These are phyloP conservation scores for Ariolimax columbianus DNA, from an alignment of 2,888 invertebrate species.

Conservation along the genomic window DNA sequence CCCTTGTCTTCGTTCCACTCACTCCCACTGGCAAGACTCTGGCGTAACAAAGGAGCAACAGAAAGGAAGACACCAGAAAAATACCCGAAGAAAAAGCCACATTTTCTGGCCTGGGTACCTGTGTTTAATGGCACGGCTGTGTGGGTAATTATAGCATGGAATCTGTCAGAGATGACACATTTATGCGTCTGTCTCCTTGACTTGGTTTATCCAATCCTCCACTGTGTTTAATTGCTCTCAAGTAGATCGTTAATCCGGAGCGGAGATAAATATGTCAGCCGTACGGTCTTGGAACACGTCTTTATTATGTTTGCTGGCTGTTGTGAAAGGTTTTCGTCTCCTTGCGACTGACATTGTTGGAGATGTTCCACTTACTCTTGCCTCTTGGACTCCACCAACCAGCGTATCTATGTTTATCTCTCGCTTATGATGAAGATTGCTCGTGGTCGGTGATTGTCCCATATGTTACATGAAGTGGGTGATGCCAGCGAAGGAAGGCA, in stretches of 20 bases:
- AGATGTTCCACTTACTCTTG: background rate
- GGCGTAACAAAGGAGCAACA: background rate
- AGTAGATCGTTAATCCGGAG: conserved; percentile 38
- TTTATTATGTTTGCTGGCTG: conserved; percentile 24
- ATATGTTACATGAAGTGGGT: background rate
- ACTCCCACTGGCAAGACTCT: background rate
- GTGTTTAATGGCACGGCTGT: conserved; percentile 22
- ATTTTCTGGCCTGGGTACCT: conserved; percentile 10
- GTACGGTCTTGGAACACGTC: conserved; percentile 11
- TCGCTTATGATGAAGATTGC: background rate
- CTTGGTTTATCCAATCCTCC: conserved; percentile 38
- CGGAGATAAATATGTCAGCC: conserved; percentile 36
- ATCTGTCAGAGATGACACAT: conserved; percentile 41
- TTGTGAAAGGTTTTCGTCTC: too few species aligned
- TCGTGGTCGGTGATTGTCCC: background rate
- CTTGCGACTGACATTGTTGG: too few species aligned
- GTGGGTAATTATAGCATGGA: conserved; percentile 31
- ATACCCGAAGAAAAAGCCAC: background rate
- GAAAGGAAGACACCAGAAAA: background rate
- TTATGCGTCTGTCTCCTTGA: conserved; percentile 34
- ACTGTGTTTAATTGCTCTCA: conserved; percentile 45
- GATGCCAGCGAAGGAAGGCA: too few species aligned
- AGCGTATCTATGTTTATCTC: too few species aligned
- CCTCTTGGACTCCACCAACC: background rate
- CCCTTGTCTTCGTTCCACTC: background rate